Base-by-base conservation (phyloP, 2,797 vertebrate genomes). In the Phylloscopus collybita region DNA sequence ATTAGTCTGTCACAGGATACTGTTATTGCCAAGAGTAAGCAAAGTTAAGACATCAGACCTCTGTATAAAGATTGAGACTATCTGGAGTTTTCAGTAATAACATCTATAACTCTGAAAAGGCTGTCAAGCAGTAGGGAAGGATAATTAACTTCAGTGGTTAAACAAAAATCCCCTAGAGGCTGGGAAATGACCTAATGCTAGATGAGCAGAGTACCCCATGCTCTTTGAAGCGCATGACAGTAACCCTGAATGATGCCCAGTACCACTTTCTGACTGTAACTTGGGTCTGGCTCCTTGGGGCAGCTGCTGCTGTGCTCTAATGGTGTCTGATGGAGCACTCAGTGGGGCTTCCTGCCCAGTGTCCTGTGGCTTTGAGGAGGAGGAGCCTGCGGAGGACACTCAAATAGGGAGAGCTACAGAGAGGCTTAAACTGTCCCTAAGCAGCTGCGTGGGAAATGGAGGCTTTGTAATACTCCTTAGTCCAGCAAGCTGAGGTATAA, bases 231-330 rank as follows among this genome's bases (percentile, higher is more conserved):
- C 5, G 32, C 3, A 0, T 6, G 13, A 20, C 5, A 38, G 49
- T 12, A 56, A 23, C 10, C 11, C 26, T 73, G 36, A 66, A 15
- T 67, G 27, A 29, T 10, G n/a, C 21, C 11, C 12, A 16, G 21
- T 22, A 4, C 12, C 11, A 4, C 27, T 62, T 69, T 47, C 38
- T 66, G 72, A 3, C 9, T 70, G 21, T n/a, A 51, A 40, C 20
- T 73, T 0, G 0, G 6, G 15, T 57, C 17, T 80, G 70, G 9
- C 5, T 67, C 40, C 25, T 42, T 23, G n/a, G 20, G 38, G 13
- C 20, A 80, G 65, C 18, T 2, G 9, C 50, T 54, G 17, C 67
- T 71, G 5, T 17, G 32, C 17, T 49, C 45, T 2, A 2, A 11
- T 9, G 29, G 10, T 45, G 34, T 26, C 47, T 83, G 38, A 11